Evolutionary conservation across 2,888 invertebrate species (phyloP), one percentile per base, ranked within the genome.

Genomic region (Scaeva pyrastri): DNA sequence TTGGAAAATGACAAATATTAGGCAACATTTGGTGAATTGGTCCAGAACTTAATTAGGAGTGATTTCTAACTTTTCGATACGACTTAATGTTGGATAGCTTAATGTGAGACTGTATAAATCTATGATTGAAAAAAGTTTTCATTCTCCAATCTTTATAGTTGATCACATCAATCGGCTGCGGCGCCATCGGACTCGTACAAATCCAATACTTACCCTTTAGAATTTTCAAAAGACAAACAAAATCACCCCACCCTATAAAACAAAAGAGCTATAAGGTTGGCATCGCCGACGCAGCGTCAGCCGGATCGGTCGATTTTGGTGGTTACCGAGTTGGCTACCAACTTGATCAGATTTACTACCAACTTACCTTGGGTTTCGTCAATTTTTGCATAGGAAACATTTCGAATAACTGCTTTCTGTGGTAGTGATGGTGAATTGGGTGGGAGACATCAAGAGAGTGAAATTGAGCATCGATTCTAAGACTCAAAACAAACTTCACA

Each of bases 381-480:
- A 56, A 31, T 16, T 31, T 31, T 31, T 31, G 31, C 36, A 26
- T 36, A 56, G 56, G 56, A 56, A 56, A 36, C 12, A 56, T 31
- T 31, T 16, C 12, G 6, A 56, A 31, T 31, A 16, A 52, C 0
- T n/a, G 6, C 7, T 31, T 4, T 7, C 31, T 31, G 8, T 8
- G n/a, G n/a, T n/a, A n/a, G 6, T 8, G 31, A 31, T 55, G 16
- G 56, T 56, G 12, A 16, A 56, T 56, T 56, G 31, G 31, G 56
- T 56, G 56, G 56, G 56, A 56, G 56, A 56, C 16, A 11, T 56
- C 16, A n/a, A 55, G 31, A 36, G 31, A 56, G n/a, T 56, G 11
- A 56, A 56, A 36, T 36, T 56, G 56, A 36, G 56, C 2, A 55
- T 31, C n/a, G 2, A 26, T 31, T 31, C n/a, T 0, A 55, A 31